phyloP scores from a whole-genome alignment of 2,113 vertebrate genomes.

The Neolamprologus devosi region DNA sequence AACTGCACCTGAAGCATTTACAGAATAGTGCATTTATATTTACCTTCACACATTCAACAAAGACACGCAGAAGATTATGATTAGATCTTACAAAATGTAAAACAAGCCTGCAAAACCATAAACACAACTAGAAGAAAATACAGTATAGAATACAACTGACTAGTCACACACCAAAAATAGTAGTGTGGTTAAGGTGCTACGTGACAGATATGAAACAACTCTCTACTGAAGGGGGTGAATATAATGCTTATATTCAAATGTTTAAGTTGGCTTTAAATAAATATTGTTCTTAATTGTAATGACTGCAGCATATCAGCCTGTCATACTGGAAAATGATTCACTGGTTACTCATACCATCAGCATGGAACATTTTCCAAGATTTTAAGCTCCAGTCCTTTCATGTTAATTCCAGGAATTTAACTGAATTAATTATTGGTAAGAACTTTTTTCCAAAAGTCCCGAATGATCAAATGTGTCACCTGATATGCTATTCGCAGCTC shows the following conservation, averaged over 20 bases:
- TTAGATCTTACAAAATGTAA: neutral
- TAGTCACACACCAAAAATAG: neutral
- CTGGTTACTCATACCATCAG: neutral
- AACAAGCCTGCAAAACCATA: neutral
- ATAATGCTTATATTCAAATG: neutral
- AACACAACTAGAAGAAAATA: neutral
- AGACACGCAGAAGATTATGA: neutral
- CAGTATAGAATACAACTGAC: neutral
- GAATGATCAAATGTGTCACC: accelerated
- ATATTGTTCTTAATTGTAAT: neutral
- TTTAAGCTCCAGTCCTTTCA: neutral
- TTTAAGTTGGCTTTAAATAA: neutral
- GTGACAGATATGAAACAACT: neutral
- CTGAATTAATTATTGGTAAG: neutral
- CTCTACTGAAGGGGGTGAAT: neutral
- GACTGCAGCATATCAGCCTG: neutral
- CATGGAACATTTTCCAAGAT: neutral
- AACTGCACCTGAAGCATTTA: neutral
- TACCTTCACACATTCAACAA: neutral
- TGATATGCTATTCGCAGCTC: neutral
- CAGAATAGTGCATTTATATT: neutral
- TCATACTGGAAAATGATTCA: neutral
- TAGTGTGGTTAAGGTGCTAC: neutral
- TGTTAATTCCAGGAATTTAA: neutral
- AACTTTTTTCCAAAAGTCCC: neutral